These are phyloP conservation scores for Prorops nasuta DNA, from an alignment of 1,140 invertebrate genomes.

Conservation along the genomic window DNA sequence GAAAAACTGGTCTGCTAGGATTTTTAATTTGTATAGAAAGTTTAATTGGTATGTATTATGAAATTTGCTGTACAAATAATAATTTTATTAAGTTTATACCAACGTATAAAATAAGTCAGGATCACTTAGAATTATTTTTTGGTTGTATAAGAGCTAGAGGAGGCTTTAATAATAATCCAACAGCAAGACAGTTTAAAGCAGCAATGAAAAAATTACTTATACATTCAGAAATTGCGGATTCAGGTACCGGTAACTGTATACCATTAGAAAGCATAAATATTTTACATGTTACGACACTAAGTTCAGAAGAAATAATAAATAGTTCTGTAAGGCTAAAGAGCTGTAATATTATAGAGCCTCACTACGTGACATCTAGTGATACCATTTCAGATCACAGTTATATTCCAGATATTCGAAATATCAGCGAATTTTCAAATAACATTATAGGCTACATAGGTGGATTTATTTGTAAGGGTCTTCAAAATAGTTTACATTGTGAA, in stretches of 20 bases:
- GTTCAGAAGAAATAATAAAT: not conserved
- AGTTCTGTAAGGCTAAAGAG: not conserved
- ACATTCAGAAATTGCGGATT: constrained; percentile 4
- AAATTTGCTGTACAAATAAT: constrained; percentile 1
- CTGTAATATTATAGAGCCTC: not conserved
- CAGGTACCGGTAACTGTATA: constrained; percentile 4
- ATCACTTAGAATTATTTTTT: no score
- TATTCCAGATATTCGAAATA: not conserved
- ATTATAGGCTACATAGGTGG: not conserved
- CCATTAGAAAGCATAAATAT: constrained; percentile 2
- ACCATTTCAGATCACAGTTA: not conserved
- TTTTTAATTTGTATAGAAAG: constrained; percentile 22
- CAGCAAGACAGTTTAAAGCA: constrained; percentile 10
- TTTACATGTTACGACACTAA: not conserved
- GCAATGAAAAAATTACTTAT: constrained; percentile 11
- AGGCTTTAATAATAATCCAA: constrained; percentile 8
- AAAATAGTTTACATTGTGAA: not conserved
- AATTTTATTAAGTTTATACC: not conserved
- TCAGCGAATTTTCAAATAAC: not conserved
- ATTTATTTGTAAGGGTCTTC: not conserved
- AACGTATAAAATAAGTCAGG: constrained; percentile 4
- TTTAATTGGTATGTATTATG: constrained; percentile 13
- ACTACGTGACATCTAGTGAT: not conserved
- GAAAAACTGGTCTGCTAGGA: constrained; percentile 31
- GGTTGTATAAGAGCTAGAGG: not conserved